Percentiles rank a stretch among this genome's conserved stretches.
Conservation (phyloP, 2,113 vertebrate species). For the Misgurnus mizolepis region DNA sequence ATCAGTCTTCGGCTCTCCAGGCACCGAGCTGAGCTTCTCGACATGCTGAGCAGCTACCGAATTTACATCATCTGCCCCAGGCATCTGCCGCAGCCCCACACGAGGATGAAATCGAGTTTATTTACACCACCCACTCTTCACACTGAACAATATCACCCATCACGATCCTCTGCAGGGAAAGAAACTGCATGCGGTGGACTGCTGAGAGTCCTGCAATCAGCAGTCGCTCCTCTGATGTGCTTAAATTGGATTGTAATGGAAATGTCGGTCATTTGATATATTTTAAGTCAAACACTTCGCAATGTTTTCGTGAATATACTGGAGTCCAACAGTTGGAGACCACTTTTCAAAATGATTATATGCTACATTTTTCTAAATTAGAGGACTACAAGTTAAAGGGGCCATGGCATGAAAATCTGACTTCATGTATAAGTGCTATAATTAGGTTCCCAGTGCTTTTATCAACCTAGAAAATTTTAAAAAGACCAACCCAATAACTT, state of each 20-base stretch:
- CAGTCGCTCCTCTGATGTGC: not conserved
- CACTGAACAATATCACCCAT: conserved; percentile 38
- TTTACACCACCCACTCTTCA: conserved; percentile 59
- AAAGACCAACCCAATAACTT: too few species aligned
- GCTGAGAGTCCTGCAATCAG: conserved; percentile 6
- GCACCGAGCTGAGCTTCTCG: not conserved
- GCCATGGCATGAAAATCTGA: too few species aligned
- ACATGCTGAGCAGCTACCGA: not conserved
- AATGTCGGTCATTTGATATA: not conserved
- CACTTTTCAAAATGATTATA: too few species aligned
- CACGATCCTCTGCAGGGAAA: not conserved
- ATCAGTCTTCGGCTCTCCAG: conserved; percentile 31
- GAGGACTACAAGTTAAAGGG: too few species aligned
- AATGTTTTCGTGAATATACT: too few species aligned
- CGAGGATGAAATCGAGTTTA: conserved; percentile 60
- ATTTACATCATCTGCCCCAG: conserved; percentile 58
- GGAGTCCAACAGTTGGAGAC: too few species aligned
- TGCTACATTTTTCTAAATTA: too few species aligned
- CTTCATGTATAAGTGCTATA: too few species aligned
- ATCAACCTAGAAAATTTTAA: too few species aligned
- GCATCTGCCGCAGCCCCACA: conserved; percentile 44
- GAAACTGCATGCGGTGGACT: not conserved
- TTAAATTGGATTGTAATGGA: not conserved
- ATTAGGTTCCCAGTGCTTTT: too few species aligned
- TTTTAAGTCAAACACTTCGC: not conserved